These are phyloP conservation scores for Vireo altiloquus DNA, from an alignment of 2,113 vertebrate species.

Conservation along the genomic window DNA sequence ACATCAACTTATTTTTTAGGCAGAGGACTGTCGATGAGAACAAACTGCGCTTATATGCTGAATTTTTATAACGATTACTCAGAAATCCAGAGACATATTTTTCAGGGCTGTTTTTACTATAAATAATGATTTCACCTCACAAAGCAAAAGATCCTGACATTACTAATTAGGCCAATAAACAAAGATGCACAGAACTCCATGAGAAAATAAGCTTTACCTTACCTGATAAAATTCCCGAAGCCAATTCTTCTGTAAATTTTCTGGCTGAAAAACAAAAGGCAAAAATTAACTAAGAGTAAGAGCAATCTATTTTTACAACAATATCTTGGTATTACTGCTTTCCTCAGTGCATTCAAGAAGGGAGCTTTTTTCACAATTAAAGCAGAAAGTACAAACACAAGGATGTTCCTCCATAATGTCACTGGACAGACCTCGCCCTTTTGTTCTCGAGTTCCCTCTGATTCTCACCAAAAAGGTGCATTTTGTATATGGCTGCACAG, in stretches of 20 bases:
- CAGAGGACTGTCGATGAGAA: not conserved
- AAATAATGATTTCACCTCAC: not conserved
- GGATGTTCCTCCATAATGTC: not conserved
- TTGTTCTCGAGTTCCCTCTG: rapidly evolving
- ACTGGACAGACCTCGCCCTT: not conserved
- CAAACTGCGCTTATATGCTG: not conserved
- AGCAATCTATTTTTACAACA: not conserved
- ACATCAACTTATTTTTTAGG: not conserved
- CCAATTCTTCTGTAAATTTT: conserved; percentile 66
- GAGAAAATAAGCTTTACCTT: not conserved
- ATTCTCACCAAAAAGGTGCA: not conserved
- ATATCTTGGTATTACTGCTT: rapidly evolving
- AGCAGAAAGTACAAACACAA: not conserved
- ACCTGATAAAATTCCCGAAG: conserved; percentile 67
- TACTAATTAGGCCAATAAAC: not conserved
- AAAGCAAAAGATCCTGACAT: not conserved
- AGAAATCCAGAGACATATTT: not conserved
- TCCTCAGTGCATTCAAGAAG: not conserved
- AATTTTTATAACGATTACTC: not conserved
- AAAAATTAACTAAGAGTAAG: not conserved
- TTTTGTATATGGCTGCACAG: rapidly evolving
- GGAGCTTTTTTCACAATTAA: not conserved
- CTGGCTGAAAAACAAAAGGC: conserved; percentile 49
- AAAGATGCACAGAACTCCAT: not conserved
- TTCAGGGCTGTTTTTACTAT: not conserved